Base-by-base conservation (phyloP, 2,888 invertebrate genomes). In the Microchrysa polita region DNA sequence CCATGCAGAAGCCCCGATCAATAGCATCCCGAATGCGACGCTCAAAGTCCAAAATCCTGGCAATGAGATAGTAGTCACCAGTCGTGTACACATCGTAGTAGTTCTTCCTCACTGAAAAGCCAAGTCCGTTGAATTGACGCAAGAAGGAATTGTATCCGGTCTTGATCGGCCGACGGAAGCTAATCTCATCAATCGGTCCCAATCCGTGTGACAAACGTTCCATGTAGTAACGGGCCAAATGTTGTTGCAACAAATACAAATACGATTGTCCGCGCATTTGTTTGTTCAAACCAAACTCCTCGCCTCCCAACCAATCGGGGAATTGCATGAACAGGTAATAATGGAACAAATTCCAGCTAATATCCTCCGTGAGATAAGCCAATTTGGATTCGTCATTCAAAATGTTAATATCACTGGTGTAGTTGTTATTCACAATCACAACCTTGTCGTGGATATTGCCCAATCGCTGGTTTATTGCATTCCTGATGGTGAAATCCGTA, bases 171-270 rank as follows among this genome's bases (percentile, higher is more conserved):
- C 82, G 81, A 75, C 87, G 84, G 79, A 87, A 87, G 27, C 88
- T 86, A 74, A 91, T 86, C 9, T 87, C 86, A 34, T 88, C 86
- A 76, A 92, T 89, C 76, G 91, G 90, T 16, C 89, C 89, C 67
- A 91, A 86, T 75, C 89, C 90, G 80, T 91, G 89, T 9, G 91
- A 90, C 73, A 93, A 84, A 82, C 93, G 90, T 81, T 93, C 92
- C 85, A 92, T 86, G 81, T 93, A 91, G 84, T 92, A 93, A 88
- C 90, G 90, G 75, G 91, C 87, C 77, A 92, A 79, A 14, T 92
- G 79, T 82, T 92, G 91, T 80, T 91, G 91, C 79, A 91, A 89
- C 75, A 88, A 81, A 82, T 87, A 90, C 82, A 91, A 88, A 84
- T 87, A 90, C 74, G 85, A 83, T 83, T 91, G 91, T 71, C 91